Evolutionary conservation across 2,113 vertebrate species (phyloP).

Genomic region (Trematocara variabile): DNA sequence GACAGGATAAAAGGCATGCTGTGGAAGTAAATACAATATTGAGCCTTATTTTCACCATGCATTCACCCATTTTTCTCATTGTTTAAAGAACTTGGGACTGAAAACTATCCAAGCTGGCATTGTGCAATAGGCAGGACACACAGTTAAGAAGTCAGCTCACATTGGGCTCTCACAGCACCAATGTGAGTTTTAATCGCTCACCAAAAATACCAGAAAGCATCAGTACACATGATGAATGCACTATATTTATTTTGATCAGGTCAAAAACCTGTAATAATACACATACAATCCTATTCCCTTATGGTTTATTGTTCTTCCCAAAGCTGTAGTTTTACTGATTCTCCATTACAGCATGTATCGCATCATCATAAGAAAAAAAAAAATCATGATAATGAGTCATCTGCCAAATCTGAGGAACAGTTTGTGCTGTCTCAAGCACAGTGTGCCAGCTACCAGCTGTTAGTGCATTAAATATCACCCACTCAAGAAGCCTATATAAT

Average conservation of each 20-base stretch:
- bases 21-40: background rate
- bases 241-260: background rate
- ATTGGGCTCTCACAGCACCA: background rate
- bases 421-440: slow-evolving; percentile 28
- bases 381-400: slow-evolving; percentile 35
- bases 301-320: background rate
- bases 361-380: background rate
- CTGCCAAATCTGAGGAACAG: slow-evolving; percentile 17
- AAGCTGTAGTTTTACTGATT: background rate
- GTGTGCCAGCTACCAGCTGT: slow-evolving; percentile 19
- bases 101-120: background rate
- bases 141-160: background rate
- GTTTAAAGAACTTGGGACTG: background rate
- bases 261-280: background rate
- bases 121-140: background rate
- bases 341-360: background rate
- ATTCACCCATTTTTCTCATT: background rate
- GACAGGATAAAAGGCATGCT: background rate
- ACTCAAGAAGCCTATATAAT: background rate
- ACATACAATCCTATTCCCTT: background rate
- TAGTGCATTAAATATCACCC: slow-evolving; percentile 30
- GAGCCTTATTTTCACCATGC: background rate
- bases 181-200: background rate
- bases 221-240: background rate
- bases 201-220: background rate